Evolutionary conservation across 1,140 invertebrate genomes (phyloP), one percentile per base, ranked within the genome.

Genomic region (Matsumurasca onukii): DNA sequence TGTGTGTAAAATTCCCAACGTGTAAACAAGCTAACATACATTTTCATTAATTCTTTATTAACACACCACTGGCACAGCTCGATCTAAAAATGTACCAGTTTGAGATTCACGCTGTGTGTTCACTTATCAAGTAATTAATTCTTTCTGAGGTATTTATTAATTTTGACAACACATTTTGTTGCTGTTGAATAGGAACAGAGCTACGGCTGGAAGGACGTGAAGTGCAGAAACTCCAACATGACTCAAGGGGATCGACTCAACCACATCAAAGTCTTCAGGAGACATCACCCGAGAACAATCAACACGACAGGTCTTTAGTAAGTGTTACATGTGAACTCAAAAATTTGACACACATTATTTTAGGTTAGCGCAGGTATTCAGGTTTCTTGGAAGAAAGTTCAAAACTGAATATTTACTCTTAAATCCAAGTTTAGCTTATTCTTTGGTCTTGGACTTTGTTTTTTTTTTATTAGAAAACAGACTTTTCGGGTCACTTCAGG

Each of bases 181-280:
- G 34, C 5, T 39, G 5, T 39, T 9, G 17, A 5, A 25, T 20
- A 17, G 78, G 80, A n/a, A 80, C 80, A 69, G 76, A 80, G 73
- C 78, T 81, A 72, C 74, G 77, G 2, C 78, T 82, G 1, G 79
- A 82, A 71, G 78, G 77, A 71, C 78, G 80, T 66, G 76, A 76
- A 67, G 69, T 81, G 17, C 76, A 80, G 52, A 78, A 84, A 77
- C 51, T 67, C 74, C 13, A 76, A 77, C 62, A 78, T 86, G 52
- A 87, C 89, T 1, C 90, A 92, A 78, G 91, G 90, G 22, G 90
- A 92, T 74, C 86, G 86, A 77, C 79, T 92, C 25, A 92, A 91
- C 80, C 83, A 88, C 78, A 91, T 92, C 27, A 92, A 92, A 80
- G 88, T 88, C 20, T 76, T 84, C 67, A 79, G 88, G 66, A 71